A percentile compares a stretch with the other conserved stretches of the same genome.
These are phyloP conservation scores for Geopemphigus sp. DNA, from an alignment of 1,140 invertebrate species.

Conservation along the genomic window DNA sequence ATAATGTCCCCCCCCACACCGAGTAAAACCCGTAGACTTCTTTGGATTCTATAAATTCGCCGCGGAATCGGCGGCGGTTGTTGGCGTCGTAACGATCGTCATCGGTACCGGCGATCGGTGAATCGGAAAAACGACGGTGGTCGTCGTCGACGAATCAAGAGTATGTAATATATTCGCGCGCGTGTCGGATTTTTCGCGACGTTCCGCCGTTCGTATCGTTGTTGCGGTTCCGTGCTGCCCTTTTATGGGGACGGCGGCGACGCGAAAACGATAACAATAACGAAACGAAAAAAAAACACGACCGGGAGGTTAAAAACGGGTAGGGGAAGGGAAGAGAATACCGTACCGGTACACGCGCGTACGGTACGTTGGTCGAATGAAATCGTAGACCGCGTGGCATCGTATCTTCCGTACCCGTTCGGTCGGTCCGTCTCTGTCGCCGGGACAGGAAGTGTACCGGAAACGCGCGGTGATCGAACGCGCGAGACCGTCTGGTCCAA, in stretches of 20 bases:
- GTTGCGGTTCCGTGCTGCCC: slow-evolving; percentile 2
- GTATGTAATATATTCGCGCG: background rate
- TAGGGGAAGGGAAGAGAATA: slow-evolving; percentile 4
- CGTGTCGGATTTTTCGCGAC: no score
- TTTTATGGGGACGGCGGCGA: slow-evolving; percentile 26
- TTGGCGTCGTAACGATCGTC: no score
- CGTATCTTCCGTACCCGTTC: slow-evolving; percentile 36
- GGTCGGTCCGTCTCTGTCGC: background rate
- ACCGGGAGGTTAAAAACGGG: background rate
- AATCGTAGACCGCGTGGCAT: slow-evolving; percentile 41
- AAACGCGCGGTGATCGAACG: background rate
- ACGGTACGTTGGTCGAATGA: slow-evolving; percentile 30
- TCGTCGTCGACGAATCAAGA: no score
- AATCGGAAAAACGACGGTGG: no score
- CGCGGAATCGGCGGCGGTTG: no score
- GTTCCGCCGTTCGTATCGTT: background rate
- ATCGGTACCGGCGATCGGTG: no score
- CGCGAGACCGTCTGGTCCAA: no score
- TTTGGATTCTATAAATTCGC: no score
- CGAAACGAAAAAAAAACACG: slow-evolving; percentile 29
- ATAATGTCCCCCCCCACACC: no score
- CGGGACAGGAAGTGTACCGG: slow-evolving; percentile 13
- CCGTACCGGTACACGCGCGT: background rate
- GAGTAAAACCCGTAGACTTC: no score
- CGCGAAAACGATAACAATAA: slow-evolving; percentile 42